Conservation (phyloP, 2,797 vertebrate species). For the Clarias laeviceps region DNA sequence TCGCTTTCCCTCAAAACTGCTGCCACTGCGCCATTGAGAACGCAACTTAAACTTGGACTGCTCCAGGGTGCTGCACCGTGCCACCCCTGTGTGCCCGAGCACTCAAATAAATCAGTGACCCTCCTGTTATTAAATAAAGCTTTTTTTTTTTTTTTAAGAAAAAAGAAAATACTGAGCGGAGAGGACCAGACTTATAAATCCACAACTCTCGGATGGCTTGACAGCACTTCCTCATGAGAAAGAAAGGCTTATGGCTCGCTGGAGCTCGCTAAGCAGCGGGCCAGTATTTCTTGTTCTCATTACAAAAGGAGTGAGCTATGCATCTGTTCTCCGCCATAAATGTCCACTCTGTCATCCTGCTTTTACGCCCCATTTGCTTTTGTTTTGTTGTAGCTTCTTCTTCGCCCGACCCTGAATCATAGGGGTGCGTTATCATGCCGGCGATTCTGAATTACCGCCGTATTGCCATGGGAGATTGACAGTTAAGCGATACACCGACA, state of each 20-base stretch:
- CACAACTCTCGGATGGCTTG: background rate
- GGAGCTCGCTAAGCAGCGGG: conserved; percentile 61
- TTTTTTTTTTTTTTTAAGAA: background rate
- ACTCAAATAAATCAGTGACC: conserved; percentile 29
- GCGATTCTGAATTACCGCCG: conserved; percentile 72
- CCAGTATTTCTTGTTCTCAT: conserved; percentile 70
- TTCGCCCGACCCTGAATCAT: conserved; percentile 74
- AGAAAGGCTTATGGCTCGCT: conserved; percentile 26
- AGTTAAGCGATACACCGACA: conserved; percentile 62
- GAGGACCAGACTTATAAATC: conserved; percentile 40
- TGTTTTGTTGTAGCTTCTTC: conserved; percentile 65
- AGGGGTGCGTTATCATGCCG: conserved; percentile 61
- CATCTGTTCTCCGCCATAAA: conserved; percentile 69
- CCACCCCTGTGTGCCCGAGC: background rate
- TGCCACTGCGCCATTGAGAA: conserved; percentile 7
- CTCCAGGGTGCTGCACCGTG: background rate
- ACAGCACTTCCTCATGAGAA: conserved; percentile 6
- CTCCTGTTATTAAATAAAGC: conserved; percentile 35
- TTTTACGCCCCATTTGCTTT: conserved; percentile 71
- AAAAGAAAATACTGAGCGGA: background rate
- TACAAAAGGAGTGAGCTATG: conserved; percentile 65
- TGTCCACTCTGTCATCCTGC: conserved; percentile 72
- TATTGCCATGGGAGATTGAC: conserved; percentile 70
- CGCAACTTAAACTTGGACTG: background rate
- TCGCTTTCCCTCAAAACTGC: background rate